These are phyloP conservation scores for Spea multiplicata DNA, from an alignment of 2,113 vertebrate genomes.

Conservation along the genomic window DNA sequence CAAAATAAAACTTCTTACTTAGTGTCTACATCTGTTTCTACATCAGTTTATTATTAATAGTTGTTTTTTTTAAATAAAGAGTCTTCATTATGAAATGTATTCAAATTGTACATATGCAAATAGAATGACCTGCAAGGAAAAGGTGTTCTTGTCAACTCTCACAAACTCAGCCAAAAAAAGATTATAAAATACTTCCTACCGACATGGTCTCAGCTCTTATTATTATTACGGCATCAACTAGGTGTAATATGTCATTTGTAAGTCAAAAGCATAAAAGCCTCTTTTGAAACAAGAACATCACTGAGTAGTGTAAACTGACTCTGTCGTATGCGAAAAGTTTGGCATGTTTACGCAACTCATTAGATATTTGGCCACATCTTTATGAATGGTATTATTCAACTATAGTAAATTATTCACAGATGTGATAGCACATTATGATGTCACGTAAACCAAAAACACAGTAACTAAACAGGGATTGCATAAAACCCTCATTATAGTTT, in stretches of 20 bases:
- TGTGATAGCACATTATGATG: not conserved
- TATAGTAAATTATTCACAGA: not conserved
- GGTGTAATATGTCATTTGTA: no score
- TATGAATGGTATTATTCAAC: not conserved
- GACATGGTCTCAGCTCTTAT: no score
- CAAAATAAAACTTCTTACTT: no score
- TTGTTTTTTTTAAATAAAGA: conserved; percentile 47
- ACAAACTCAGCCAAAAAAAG: not conserved
- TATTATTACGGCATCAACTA: no score
- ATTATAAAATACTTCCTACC: not conserved
- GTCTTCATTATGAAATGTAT: no score
- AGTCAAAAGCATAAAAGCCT: not conserved
- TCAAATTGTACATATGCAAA: no score
- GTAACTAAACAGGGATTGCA: not conserved
- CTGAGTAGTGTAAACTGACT: not conserved
- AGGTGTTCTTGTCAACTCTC: not conserved
- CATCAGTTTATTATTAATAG: no score
- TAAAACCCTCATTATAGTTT: not conserved
- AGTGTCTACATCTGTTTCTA: no score
- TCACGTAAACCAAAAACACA: not conserved
- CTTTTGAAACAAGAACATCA: not conserved
- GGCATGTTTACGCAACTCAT: not conserved
- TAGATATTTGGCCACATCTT: not conserved
- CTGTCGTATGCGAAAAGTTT: not conserved
- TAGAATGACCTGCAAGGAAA: not conserved